Conservation (phyloP, 1,140 invertebrate species). For the Chionoecetes opilio region DNA sequence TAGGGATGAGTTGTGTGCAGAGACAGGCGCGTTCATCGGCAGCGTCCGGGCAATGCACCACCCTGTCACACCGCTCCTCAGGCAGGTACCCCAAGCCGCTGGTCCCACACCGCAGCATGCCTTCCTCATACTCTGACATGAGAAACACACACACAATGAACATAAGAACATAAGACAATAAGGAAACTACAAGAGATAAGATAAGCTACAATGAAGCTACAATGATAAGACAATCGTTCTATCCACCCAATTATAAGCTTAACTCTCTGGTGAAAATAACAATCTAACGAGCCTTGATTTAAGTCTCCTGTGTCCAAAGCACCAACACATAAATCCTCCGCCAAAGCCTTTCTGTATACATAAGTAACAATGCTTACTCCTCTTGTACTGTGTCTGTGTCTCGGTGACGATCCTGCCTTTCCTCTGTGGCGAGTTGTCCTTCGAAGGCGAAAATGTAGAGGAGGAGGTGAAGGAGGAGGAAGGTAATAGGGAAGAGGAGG, state of each 20-base stretch:
- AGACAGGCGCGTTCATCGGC: not conserved
- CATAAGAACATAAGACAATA: too few species aligned
- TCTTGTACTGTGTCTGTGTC: too few species aligned
- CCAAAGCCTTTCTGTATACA: too few species aligned
- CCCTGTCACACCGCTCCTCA: not conserved
- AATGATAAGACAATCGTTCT: not conserved
- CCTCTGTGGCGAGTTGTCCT: not conserved
- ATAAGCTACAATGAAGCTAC: not conserved
- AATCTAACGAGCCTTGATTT: not conserved
- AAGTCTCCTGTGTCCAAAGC: too few species aligned
- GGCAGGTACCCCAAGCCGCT: not conserved
- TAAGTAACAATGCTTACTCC: not conserved
- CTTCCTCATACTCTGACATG: not conserved
- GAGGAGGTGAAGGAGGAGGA: not conserved
- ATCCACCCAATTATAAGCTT: not conserved
- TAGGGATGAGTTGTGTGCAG: not conserved
- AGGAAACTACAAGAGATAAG: not conserved
- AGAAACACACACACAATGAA: not conserved
- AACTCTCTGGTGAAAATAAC: not conserved
- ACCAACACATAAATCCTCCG: not conserved
- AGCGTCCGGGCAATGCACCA: conserved; percentile 30
- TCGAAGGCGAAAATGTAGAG: not conserved
- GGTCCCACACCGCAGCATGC: not conserved
- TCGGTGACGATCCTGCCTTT: not conserved
- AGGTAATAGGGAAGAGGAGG: not conserved